These are phyloP conservation scores for Cephalophus harveyi DNA, from an alignment of 2,113 vertebrate species.

Conservation along the genomic window DNA sequence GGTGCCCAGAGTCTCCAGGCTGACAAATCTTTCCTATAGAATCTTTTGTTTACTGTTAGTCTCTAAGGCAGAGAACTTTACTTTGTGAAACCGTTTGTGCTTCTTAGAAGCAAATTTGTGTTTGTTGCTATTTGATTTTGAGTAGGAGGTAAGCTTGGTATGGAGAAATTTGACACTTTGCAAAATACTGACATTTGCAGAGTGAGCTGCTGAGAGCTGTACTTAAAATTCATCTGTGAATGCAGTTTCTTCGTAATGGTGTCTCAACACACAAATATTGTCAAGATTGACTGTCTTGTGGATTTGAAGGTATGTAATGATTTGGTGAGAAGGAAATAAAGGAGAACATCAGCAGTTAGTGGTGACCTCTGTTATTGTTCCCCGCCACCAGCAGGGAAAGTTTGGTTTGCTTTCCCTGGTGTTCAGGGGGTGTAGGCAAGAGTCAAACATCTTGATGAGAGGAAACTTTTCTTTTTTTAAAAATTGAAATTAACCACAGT, in stretches of 20 bases:
- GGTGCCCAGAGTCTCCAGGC: neutral
- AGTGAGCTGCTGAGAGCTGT: neutral
- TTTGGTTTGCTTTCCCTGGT: neutral
- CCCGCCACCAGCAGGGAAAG: neutral
- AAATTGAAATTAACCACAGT: neutral
- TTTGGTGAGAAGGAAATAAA: neutral
- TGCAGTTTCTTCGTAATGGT: neutral
- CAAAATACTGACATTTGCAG: neutral
- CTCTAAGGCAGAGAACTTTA: neutral
- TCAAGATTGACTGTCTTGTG: neutral
- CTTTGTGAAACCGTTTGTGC: neutral
- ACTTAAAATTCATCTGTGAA: conserved; percentile 5
- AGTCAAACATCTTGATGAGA: neutral
- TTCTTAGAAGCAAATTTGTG: conserved; percentile 18
- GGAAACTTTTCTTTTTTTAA: neutral
- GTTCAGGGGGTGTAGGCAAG: neutral
- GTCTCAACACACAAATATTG: neutral
- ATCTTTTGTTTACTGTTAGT: neutral
- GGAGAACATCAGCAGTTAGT: neutral
- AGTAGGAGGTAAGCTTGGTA: neutral
- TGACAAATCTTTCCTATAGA: neutral
- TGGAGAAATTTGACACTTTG: neutral
- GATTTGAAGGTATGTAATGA: neutral
- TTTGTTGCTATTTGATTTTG: conserved; percentile 4
- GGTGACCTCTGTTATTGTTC: neutral